Evolutionary conservation across 2,797 vertebrate genomes (phyloP), one percentile per base, ranked within the genome.

Genomic region (Anguilla anguilla): DNA sequence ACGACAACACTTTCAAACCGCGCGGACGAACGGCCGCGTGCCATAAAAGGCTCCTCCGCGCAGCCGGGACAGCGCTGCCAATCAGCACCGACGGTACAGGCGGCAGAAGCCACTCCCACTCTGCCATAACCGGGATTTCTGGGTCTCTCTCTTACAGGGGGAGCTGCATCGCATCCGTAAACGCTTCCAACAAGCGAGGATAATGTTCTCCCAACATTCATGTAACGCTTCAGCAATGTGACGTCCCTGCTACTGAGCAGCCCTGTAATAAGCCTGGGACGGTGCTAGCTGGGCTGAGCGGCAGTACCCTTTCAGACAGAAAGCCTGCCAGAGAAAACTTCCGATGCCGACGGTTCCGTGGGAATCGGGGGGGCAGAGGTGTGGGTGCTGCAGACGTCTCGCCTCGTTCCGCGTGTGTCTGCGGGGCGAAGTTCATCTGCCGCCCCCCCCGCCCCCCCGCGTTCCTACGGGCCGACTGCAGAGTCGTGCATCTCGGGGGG

Each of bases 11-110:
- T 49, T 49, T 81, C 9, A n/a, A 81, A 81, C 77, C 19, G 22
- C 46, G 43, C 35, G 9, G 19, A 25, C 19, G 17, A 49, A 49
- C 19, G 43, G 46, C 22, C 22, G 22, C 46, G 46, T 25, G 19
- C 77, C 46, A 51, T 81, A 81, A 81, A 81, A 81, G 77, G 77
- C 43, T 81, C 49, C 77, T 81, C 46, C 19, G 2, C n/a, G 77
- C 39, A 10, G 77, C 77, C 22, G 9, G 77, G 9, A 49, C 43
- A 43, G 17, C 17, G 43, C 77, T 19, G 77, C 77, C 43, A 22
- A 81, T 9, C 77, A 81, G 77, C 7, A 9, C 39, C 35, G 22
- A 81, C 17, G 35, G 72, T 43, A 39, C 19, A 39, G 22, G 22
- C 77, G 9, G 19, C 46, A 2, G 19, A 49, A 51, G 49, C 43